phyloP scores from a whole-genome alignment of 2,888 invertebrate species.

The Ctenicera cuprea region DNA sequence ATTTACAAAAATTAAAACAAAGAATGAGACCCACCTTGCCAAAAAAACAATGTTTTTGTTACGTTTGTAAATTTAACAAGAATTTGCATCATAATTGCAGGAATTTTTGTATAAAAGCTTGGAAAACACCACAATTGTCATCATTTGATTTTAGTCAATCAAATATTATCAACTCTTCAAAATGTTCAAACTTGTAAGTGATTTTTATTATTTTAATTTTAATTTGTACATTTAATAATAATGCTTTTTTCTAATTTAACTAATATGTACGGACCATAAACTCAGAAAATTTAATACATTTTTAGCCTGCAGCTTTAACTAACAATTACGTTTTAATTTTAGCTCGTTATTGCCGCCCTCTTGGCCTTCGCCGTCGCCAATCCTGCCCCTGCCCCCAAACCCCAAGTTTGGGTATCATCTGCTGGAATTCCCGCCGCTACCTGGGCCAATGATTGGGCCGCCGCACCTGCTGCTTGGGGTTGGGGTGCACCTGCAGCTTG shows the following conservation, averaged over 20 bases:
- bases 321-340: conserved; percentile 50
- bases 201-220: too few relatives aligned
- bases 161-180: conserved; percentile 35
- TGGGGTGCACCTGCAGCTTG: too few relatives aligned
- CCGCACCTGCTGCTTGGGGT: neutral
- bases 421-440: conserved; percentile 8
- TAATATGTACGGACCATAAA: too few relatives aligned
- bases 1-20: too few relatives aligned
- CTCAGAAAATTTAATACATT: neutral
- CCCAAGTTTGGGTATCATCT: neutral
- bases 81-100: neutral
- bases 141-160: conserved; percentile 1
- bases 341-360: conserved; percentile 72
- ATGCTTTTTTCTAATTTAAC: too few relatives aligned
- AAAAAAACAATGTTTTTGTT: too few relatives aligned
- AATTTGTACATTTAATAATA: too few relatives aligned
- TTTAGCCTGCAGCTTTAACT: neutral
- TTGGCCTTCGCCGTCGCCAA: conserved; percentile 73
- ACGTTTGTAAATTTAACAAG: too few relatives aligned
- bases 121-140: neutral
- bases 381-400: conserved; percentile 62
- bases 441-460: too few relatives aligned
- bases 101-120: conserved; percentile 15
- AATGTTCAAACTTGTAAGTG: conserved; percentile 57
- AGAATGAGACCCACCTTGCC: too few relatives aligned